Evolutionary conservation across 2,888 invertebrate species (phyloP).

Genomic region (Drosophila mayaguana): DNA sequence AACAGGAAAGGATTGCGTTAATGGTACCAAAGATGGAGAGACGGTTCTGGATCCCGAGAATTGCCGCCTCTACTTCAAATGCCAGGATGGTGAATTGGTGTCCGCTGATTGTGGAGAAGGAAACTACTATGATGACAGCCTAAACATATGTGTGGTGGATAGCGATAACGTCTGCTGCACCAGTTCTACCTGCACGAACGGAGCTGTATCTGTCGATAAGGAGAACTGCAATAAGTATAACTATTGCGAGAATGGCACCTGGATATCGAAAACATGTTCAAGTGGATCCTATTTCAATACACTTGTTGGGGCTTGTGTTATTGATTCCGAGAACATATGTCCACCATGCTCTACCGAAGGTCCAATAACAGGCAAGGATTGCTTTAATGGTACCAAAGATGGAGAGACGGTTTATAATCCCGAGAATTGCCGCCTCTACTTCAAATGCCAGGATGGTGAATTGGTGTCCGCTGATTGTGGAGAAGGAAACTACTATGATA

Average conservation of each 20-base stretch:
- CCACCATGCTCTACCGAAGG: constrained; percentile 12
- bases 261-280: constrained; percentile 43
- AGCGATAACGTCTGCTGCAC: constrained; percentile 42
- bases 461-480: constrained; percentile 64
- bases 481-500: constrained; percentile 69
- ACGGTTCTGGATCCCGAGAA: constrained; percentile 53
- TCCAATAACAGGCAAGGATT: constrained; percentile 46
- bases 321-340: constrained; percentile 46
- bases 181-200: constrained; percentile 24
- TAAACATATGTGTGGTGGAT: constrained; percentile 32
- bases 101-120: constrained; percentile 65
- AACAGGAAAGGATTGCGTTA: constrained; percentile 54
- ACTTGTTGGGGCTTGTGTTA: constrained; percentile 10
- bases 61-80: constrained; percentile 68
- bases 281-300: constrained; percentile 51
- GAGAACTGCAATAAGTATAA: constrained; percentile 48
- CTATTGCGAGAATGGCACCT: constrained; percentile 39
- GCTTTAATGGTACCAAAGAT: constrained; percentile 51
- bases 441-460: constrained; percentile 65
- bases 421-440: constrained; percentile 65
- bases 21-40: constrained; percentile 60
- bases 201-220: constrained; percentile 27
- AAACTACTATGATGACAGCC: constrained; percentile 60
- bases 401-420: constrained; percentile 61
- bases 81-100: constrained; percentile 61